Base-by-base conservation (phyloP, 2,888 invertebrate species). In the Cheilosia soror region DNA sequence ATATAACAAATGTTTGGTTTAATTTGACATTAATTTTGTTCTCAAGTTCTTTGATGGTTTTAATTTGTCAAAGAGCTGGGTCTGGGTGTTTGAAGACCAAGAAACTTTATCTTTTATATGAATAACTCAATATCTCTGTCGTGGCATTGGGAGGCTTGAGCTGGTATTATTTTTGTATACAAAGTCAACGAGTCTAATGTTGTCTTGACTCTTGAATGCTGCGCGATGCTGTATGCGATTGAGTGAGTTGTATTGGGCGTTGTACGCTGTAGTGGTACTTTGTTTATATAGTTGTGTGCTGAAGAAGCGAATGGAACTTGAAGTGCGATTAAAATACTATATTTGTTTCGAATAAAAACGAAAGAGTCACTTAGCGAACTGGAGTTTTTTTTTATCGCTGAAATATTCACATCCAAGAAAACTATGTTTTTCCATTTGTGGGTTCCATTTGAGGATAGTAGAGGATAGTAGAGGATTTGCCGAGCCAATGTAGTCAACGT, bases 1-100 rank as follows among this genome's bases (percentile, higher is more conserved):
- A n/a, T 6, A 20, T 80, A 58, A 85, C 65, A 76, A 80, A 85
- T 72, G 69, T 66, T 53, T 47, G 55, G 25, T 71, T 76, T 84
- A 80, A 80, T 80, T 85, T 55, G 60, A 60, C 53, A 85, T 85
- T 53, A 76, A 76, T 80, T 85, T 72, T 66, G 27, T 68, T 76
- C 62, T 37, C 55, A 66, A 62, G 66, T 71, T 80, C 71, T 71
- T 27, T 29, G 60, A 81, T 76, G 60, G 53, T 49, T 51, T 7
- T 25, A 55, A 75, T 81, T 81, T 66, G 44, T 85, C 55, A 72
- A 31, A n/a, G 31, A 29, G 42, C 40, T 65, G 49, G 40, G 33
- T 47, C 25, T 53, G 51, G 9, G 31, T 40, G 15, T 55, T 53
- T 31, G 27, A 33, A 53, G 37, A 53, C 29, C 27, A n/a, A 27